phyloP scores from a whole-genome alignment of 2,113 vertebrate genomes.

The Dasyprocta punctata region DNA sequence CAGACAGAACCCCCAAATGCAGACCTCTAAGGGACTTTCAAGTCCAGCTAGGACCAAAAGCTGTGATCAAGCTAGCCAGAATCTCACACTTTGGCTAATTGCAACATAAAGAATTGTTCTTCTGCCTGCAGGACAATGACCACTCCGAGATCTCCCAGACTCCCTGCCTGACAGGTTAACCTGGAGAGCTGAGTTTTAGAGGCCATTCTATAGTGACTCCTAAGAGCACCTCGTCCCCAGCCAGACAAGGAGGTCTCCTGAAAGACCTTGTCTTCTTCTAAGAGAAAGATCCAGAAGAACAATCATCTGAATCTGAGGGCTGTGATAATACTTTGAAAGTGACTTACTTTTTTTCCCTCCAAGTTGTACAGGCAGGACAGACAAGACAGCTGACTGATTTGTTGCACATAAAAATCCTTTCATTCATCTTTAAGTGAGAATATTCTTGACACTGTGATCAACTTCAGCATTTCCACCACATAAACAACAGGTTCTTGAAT shows the following conservation, averaged over 20 bases:
- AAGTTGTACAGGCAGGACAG: constrained; percentile 78
- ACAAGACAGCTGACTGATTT: constrained; percentile 74
- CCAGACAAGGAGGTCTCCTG: neutral
- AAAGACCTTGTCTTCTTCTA: neutral
- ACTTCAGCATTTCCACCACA: constrained; percentile 69
- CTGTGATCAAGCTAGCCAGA: neutral
- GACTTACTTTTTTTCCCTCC: constrained; percentile 83
- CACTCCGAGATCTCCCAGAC: neutral
- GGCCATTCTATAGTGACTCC: neutral
- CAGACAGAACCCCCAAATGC: neutral
- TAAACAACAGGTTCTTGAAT: constrained; percentile 73
- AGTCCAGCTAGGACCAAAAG: neutral
- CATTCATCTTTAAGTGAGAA: constrained; percentile 78
- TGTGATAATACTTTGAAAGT: neutral
- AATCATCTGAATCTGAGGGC: neutral
- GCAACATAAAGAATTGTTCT: neutral
- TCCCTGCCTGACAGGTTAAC: fast-evolving
- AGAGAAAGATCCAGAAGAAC: neutral
- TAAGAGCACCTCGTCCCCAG: neutral
- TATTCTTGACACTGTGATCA: constrained; percentile 65
- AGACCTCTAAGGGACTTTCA: neutral
- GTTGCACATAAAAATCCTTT: constrained; percentile 75
- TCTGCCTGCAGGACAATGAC: too few species aligned
- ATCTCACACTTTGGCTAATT: neutral
- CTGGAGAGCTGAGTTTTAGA: neutral